Percentiles rank a stretch among this genome's conserved stretches.
phyloP scores from a whole-genome alignment of 2,797 vertebrate genomes.

The Dallia pectoralis region DNA sequence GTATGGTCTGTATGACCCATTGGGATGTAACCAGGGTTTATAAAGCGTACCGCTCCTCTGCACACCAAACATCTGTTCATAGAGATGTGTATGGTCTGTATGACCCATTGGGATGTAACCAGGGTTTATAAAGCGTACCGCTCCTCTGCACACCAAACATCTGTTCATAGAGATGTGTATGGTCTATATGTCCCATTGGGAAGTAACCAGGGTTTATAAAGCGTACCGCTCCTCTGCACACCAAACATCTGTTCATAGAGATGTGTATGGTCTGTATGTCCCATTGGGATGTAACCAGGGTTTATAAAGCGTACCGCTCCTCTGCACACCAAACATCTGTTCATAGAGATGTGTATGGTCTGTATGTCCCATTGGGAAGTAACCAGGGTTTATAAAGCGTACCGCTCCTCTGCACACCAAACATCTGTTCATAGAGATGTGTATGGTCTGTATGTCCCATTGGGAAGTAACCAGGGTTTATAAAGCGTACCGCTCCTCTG shows the following conservation, averaged over 20 bases:
- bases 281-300: neutral
- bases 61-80: constrained; percentile 95
- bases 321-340: constrained; percentile 94
- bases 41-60: constrained; percentile 79
- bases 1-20: neutral
- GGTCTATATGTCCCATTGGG: neutral
- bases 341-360: constrained; percentile 85
- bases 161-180: constrained; percentile 90
- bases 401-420: constrained; percentile 90
- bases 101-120: neutral
- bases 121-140: constrained; percentile 59
- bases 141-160: constrained; percentile 93
- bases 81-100: constrained; percentile 72
- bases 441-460: neutral
- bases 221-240: constrained; percentile 84
- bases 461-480: neutral
- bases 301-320: constrained; percentile 71
- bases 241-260: constrained; percentile 97
- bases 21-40: neutral
- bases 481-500: constrained; percentile 79
- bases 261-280: neutral
- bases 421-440: constrained; percentile 93
- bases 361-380: neutral
- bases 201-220: neutral
- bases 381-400: neutral